A percentile compares a stretch with the other conserved stretches of the same genome.
phyloP scores from a whole-genome alignment of 2,797 vertebrate genomes.

The Mormyrus proboscirostris region DNA sequence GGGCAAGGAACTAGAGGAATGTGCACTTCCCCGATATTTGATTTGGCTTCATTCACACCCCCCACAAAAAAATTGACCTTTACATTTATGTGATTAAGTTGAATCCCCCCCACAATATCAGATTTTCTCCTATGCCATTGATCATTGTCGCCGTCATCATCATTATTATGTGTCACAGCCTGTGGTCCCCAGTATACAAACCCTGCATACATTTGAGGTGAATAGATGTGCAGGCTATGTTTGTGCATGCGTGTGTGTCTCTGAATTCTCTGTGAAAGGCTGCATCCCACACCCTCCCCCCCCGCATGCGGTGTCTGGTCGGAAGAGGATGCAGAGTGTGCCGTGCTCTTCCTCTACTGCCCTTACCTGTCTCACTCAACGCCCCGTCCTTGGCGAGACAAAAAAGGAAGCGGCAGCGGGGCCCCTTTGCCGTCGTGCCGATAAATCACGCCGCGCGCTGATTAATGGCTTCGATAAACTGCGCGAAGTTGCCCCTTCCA shows the following conservation, averaged over 20 bases:
- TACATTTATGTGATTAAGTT: background rate
- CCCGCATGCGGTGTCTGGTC: background rate
- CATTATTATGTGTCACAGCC: background rate
- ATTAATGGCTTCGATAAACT: conserved; percentile 19
- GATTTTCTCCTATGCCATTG: background rate
- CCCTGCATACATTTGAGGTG: background rate
- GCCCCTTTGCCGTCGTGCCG: background rate
- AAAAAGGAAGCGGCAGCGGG: conserved; percentile 6
- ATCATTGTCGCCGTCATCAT: background rate
- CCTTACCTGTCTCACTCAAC: conserved; percentile 15
- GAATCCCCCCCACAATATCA: background rate
- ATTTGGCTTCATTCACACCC: background rate
- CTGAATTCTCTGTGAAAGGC: background rate
- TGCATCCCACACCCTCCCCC: background rate
- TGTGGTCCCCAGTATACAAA: background rate
- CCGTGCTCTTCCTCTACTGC: background rate
- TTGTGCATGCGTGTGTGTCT: background rate
- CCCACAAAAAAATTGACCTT: background rate
- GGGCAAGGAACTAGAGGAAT: background rate
- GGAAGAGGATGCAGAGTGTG: background rate
- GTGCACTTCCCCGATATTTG: background rate
- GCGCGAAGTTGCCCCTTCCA: conserved; percentile 1
- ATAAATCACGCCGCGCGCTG: conserved; percentile 23
- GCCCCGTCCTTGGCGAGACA: conserved; percentile 27
- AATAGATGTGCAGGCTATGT: background rate